Evolutionary conservation across 2,888 invertebrate genomes (phyloP).

Genomic region (Epiblema foenella): DNA sequence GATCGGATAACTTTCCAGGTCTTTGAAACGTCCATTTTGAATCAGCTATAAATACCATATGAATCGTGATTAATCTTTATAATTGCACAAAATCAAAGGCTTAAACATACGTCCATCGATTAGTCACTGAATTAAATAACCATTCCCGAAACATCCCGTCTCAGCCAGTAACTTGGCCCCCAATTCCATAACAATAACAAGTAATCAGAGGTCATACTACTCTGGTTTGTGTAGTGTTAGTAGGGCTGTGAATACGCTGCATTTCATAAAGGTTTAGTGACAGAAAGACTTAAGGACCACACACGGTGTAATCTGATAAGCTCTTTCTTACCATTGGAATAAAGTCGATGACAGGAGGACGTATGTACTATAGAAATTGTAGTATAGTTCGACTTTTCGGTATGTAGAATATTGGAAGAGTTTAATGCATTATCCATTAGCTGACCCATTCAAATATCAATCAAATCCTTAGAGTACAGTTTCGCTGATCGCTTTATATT

Average conservation of each 20-base stretch:
- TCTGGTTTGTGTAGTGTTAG: background rate
- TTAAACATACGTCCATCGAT: conserved; percentile 31
- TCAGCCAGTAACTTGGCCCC: background rate
- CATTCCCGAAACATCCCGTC: background rate
- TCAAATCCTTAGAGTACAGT: conserved; percentile 24
- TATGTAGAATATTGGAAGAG: background rate
- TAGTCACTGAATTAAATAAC: conserved; percentile 25
- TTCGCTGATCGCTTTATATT: background rate
- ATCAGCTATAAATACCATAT: background rate
- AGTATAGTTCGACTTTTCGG: background rate
- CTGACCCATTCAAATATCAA: conserved; percentile 36
- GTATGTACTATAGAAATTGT: background rate
- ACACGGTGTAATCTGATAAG: background rate
- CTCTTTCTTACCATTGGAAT: background rate
- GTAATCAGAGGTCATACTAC: background rate
- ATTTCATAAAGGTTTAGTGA: background rate
- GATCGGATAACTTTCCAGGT: background rate
- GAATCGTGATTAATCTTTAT: conserved; percentile 6
- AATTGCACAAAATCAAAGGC: conserved; percentile 26
- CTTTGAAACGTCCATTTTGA: background rate
- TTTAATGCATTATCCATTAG: conserved; percentile 39
- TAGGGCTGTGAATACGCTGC: background rate
- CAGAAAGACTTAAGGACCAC: background rate
- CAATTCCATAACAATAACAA: background rate
- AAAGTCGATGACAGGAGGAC: background rate